phyloP scores from a whole-genome alignment of 2,888 invertebrate genomes.

The Drosophila koepferae region DNA sequence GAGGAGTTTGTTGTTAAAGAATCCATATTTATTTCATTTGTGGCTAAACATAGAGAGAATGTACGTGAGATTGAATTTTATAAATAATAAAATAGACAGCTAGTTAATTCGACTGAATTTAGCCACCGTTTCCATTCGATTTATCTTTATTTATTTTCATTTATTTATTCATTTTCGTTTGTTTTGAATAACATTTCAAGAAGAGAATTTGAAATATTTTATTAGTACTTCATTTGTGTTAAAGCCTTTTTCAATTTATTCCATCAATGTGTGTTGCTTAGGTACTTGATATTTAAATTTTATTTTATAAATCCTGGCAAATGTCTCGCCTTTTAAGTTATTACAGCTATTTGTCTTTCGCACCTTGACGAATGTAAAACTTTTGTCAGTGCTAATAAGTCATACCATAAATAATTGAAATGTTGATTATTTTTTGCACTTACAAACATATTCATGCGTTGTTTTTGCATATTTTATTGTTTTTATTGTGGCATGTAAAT shows the following conservation, averaged over 20 bases:
- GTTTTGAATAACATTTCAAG: no score
- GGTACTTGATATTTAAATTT: neutral
- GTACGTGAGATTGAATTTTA: no score
- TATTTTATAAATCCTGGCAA: neutral
- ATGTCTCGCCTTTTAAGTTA: no score
- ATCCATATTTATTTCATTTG: neutral
- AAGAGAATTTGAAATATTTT: neutral
- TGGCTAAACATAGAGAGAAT: neutral
- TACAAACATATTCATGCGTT: conserved; percentile 8
- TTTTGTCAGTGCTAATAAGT: conserved; percentile 20
- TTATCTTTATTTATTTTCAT: no score
- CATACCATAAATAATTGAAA: conserved; percentile 58
- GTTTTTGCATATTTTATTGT: conserved; percentile 12
- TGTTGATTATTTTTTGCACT: conserved; percentile 49
- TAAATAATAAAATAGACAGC: no score
- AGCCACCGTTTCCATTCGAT: no score
- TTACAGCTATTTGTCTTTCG: conserved; percentile 5
- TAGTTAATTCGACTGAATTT: no score
- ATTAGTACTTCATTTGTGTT: neutral
- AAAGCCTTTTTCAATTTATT: neutral
- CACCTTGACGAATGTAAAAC: neutral
- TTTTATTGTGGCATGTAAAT: conserved; percentile 50
- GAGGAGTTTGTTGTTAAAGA: neutral
- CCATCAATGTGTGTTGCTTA: neutral
- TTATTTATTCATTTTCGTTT: no score